Evolutionary conservation across 2,113 vertebrate genomes (phyloP), one percentile per base, ranked within the genome.

Genomic region (Podiceps cristatus): DNA sequence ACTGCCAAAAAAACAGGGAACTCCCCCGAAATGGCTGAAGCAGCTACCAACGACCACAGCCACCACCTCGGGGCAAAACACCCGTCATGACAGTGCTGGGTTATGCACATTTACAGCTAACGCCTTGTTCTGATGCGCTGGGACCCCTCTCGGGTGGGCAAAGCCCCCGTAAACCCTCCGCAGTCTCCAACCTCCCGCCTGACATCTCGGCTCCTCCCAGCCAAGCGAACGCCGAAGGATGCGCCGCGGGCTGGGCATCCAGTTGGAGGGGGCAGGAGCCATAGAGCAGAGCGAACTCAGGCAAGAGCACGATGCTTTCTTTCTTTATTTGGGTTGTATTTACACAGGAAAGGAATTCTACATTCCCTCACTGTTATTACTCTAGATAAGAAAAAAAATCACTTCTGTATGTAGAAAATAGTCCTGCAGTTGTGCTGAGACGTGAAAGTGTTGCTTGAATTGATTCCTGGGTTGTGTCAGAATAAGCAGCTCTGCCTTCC

Each of bases 281-380:
- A 56, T 27, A 49, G 35, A 67, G 77, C 29, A 49, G 35, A 67
- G 77, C 66, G 22, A 64, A 33, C 12, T 25, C 31, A 18, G 64
- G 66, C 52, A 33, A 62, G 68, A 69, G 49, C 24, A 15, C 0
- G 37, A 93, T 93, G 96, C 97, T 97, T 95, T 86, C 19, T 90
- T 82, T 62, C 72, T 95, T 97, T 94, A 91, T 96, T 97, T 82
- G 50, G 93, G 40, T 90, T 93, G 79, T 84, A 92, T 96, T 98
- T 95, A 97, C 96, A 97, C 81, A 96, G 63, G 79, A 97, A 95
- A 96, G 91, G 89, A 94, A 95, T 75, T 76, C 72, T 88, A 90
- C 28, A 9, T 95, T 75, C 96, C 95, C 96, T 79, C 72, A 35
- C 58, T 79, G 79, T 74, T 88, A 66, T 73, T 90, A 75, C 45